Evolutionary conservation across 1,140 invertebrate species (phyloP), one percentile per base, ranked within the genome.

Genomic region (Meloidogyne floridensis): DNA sequence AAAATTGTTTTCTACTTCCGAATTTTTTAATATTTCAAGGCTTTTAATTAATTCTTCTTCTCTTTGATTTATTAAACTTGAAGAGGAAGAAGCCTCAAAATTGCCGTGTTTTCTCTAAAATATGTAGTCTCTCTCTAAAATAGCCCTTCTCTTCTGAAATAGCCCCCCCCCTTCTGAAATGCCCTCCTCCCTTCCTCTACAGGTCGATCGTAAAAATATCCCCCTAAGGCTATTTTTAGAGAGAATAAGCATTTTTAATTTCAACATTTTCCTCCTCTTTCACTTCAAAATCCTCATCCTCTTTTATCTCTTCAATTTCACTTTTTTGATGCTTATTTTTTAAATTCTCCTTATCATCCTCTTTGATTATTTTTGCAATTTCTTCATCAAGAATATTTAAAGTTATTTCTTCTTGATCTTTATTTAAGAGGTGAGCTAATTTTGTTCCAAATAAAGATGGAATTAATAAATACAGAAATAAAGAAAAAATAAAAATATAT

Each of bases 401-500:
- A 73, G 11, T 73, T 18, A 47, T 73, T 47, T 73, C 51, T 73
- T 73, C 72, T 8, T 73, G 32, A 15, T 73, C 20, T 73, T 73
- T 18, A 53, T 32, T 8, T 15, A 73, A 73, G 32, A 73, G 7
- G 32, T 73, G 3, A 15, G 11, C 6, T 47, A 73, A 47, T 73
- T 73, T 73, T 47, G 51, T 47, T 47, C 42, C 51, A 73, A 18
- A 18, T 53, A 73, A 42, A 7, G 18, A 73, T 73, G 11, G 4
- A 73, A 43, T 73, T 73, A 43, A 73, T 47, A 73, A 47, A 15
- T 15, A 13, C 4, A 73, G 32, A 42, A 73, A 18, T 15, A 47
- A 73, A 73, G 0, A 73, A 73, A 73, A 73, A 73, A 73, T 47
- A 73, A 15, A 47, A 47, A 47, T 6, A 73, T 73, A 73, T 73